These are phyloP conservation scores for Drosophila repleta DNA, from an alignment of 1,140 invertebrate species.

Conservation along the genomic window DNA sequence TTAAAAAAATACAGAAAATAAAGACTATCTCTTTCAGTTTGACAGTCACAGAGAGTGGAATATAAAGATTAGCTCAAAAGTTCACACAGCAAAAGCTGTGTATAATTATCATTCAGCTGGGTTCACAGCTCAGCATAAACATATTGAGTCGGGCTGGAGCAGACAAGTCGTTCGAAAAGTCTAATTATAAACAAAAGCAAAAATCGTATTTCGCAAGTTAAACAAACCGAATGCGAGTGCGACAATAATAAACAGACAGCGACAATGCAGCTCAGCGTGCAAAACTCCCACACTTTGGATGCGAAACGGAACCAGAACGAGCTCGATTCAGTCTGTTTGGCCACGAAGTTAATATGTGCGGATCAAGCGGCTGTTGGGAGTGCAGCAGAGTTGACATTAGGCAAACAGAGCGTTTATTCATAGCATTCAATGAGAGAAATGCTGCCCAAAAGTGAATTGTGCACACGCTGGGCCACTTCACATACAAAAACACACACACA, in stretches of 20 bases:
- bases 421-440: constrained; percentile 39
- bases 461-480: constrained; percentile 74
- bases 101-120: constrained; percentile 42
- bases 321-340: not conserved
- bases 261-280: constrained; percentile 19
- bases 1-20: constrained; percentile 19
- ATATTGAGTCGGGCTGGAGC: constrained; percentile 26
- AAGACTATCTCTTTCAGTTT: constrained; percentile 70
- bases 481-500: constrained; percentile 27
- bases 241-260: constrained; percentile 52
- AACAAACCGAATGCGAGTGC: constrained; percentile 52
- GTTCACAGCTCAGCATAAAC: constrained; percentile 45
- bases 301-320: not conserved
- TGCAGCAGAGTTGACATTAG: constrained; percentile 70
- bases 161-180: constrained; percentile 30
- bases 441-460: constrained; percentile 69
- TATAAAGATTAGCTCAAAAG: constrained; percentile 16
- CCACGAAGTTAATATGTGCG: constrained; percentile 17
- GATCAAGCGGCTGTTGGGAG: constrained; percentile 7
- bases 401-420: constrained; percentile 65
- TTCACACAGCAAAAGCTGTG: constrained; percentile 56
- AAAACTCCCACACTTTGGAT: not conserved
- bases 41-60: constrained; percentile 13
- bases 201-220: constrained; percentile 50
- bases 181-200: constrained; percentile 63